Conservation (phyloP, 1,140 invertebrate species). For the Druon quercuslanigerum region DNA sequence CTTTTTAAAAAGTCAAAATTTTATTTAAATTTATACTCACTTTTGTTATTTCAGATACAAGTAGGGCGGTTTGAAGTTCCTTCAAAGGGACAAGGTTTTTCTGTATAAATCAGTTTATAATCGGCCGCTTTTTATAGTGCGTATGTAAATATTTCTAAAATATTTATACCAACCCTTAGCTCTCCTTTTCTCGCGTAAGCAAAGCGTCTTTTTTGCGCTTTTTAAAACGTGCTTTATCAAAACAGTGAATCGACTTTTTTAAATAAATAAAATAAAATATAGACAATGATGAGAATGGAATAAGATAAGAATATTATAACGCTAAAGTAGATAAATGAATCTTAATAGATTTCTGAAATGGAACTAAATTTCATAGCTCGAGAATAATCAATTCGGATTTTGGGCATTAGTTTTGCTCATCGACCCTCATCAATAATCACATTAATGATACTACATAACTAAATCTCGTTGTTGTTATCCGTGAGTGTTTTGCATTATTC, state of each 20-base stretch:
- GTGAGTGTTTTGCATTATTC: neutral
- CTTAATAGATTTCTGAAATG: too few relatives aligned
- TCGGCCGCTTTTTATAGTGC: constrained; percentile 11
- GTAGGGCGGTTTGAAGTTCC: neutral
- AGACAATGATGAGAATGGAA: neutral
- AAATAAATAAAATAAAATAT: neutral
- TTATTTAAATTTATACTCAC: neutral
- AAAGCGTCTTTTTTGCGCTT: neutral
- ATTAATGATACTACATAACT: neutral
- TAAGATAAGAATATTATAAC: neutral
- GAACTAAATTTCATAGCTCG: too few relatives aligned
- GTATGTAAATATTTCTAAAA: constrained; percentile 14
- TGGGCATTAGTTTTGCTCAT: too few relatives aligned
- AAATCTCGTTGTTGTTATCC: neutral
- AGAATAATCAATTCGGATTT: too few relatives aligned
- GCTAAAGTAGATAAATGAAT: too few relatives aligned
- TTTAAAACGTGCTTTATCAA: neutral
- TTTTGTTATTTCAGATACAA: neutral
- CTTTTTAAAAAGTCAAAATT: too few relatives aligned
- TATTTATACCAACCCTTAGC: constrained; percentile 1
- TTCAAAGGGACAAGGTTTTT: neutral
- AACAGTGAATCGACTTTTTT: neutral
- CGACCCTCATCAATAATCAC: too few relatives aligned
- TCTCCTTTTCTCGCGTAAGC: neutral
- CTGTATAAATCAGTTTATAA: constrained; percentile 21